Percentiles rank a stretch among this genome's conserved stretches.
phyloP scores from a whole-genome alignment of 1,140 invertebrate genomes.

The Cyclargus thomasi region DNA sequence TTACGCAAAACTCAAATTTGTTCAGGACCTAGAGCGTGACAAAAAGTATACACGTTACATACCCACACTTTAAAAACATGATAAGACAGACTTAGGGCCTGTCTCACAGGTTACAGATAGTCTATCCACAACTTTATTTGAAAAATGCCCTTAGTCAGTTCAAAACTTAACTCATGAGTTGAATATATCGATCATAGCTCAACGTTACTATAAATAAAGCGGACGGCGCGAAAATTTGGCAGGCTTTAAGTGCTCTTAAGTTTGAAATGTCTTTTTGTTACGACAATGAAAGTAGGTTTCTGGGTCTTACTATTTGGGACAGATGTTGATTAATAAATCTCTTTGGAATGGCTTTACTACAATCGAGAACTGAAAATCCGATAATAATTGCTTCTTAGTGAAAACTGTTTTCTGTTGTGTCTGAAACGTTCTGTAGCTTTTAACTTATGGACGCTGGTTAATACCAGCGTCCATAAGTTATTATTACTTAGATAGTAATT shows the following conservation, averaged over 20 bases:
- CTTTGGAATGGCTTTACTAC: not conserved
- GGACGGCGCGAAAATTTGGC: not conserved
- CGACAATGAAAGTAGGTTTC: conserved; percentile 10
- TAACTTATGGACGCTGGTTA: too few species aligned
- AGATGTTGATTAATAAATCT: conserved; percentile 13
- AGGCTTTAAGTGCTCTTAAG: conserved; percentile 10
- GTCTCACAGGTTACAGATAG: too few species aligned
- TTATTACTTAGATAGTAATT: too few species aligned
- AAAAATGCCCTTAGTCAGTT: too few species aligned
- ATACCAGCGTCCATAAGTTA: too few species aligned
- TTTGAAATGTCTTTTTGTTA: conserved; percentile 14
- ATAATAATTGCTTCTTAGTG: not conserved
- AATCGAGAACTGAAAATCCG: not conserved
- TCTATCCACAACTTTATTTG: too few species aligned
- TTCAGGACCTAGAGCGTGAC: too few species aligned
- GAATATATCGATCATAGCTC: not conserved
- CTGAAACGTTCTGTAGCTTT: not conserved
- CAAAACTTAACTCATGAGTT: too few species aligned
- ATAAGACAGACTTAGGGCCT: too few species aligned
- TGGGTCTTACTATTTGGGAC: not conserved
- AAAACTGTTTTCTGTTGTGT: not conserved
- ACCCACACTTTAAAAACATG: too few species aligned
- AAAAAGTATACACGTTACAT: too few species aligned
- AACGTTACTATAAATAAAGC: not conserved
- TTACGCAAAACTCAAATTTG: too few species aligned